Base-by-base conservation (phyloP, 1,140 invertebrate species). In the Neoseiulus cucumeris region DNA sequence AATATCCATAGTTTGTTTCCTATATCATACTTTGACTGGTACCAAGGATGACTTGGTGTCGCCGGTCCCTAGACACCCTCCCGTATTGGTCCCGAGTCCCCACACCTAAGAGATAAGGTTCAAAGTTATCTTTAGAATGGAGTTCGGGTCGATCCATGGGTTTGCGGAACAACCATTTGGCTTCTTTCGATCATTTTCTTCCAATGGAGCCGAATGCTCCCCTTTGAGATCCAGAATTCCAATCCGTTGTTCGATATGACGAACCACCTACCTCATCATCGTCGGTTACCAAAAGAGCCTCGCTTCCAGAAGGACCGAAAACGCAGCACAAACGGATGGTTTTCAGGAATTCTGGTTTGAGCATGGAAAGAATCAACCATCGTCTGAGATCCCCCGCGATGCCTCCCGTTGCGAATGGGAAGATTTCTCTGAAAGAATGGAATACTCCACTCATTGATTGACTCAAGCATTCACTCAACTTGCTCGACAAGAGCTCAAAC, bases 261-360 rank as follows among this genome's bases (percentile, higher is more conserved):
- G 5, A 5, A 47, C 28, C 18, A 14, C 22, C 14, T 59, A 84
- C 81, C 69, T 81, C 80, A 72, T 82, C 81, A 69, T 80, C 77
- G 68, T 80, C 79, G 25, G 80, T 82, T 17, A 84, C 78, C 64
- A 84, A 77, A 42, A 84, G 73, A 28, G 82, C 82, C 75, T 84
- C 82, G 74, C 83, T 83, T 17, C 82, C 82, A 42, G 82, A 75
- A 68, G 78, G 79, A 77, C 82, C 82, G 75, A 82, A 84, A 12
- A 84, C 82, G 70, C 80, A 78, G 29, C 79, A 78, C 68, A 82
- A 76, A 68, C 79, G 77, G 33, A 83, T 78, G 66, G 76, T 77
- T 1, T 73, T 68, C 1, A 80, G 69, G 68, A 82, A 80, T 39
- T 80, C 78, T 7, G 74, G 72, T 29, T 80, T 77, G 25, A 84